phyloP scores from a whole-genome alignment of 2,888 invertebrate species.

The Parthenolecanium corni region DNA sequence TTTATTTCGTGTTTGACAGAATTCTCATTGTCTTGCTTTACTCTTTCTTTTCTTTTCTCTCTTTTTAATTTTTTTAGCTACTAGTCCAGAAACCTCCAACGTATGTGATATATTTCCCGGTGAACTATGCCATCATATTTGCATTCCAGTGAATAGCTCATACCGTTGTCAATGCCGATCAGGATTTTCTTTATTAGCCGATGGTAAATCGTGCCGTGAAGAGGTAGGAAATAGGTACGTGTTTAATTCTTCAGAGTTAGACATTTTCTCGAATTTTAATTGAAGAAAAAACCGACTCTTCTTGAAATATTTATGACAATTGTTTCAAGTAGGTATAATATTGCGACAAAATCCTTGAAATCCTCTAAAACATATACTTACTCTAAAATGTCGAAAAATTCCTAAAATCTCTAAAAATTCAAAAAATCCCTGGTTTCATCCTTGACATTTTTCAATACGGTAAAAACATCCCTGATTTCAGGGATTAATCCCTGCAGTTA shows the following conservation, averaged over 20 bases:
- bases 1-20: not conserved
- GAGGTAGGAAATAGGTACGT: constrained; percentile 31
- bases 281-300: no score
- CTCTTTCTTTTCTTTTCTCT: not conserved
- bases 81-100: constrained; percentile 37
- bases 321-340: no score
- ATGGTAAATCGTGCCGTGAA: constrained; percentile 56
- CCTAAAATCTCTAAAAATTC: no score
- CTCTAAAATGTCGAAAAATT: no score
- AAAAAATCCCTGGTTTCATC: no score
- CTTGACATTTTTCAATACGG: no score
- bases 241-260: not conserved
- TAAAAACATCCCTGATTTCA: no score
- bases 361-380: no score
- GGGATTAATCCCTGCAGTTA: no score
- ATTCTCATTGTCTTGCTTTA: not conserved
- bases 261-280: not conserved
- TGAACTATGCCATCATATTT: constrained; percentile 64
- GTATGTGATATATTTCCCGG: constrained; percentile 47
- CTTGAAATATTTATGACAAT: no score
- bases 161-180: constrained; percentile 58
- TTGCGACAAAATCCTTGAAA: no score
- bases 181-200: constrained; percentile 56
- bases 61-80: not conserved
- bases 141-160: constrained; percentile 55